Base-by-base conservation (phyloP, 2,888 invertebrate species). In the Parasteatoda lunata region DNA sequence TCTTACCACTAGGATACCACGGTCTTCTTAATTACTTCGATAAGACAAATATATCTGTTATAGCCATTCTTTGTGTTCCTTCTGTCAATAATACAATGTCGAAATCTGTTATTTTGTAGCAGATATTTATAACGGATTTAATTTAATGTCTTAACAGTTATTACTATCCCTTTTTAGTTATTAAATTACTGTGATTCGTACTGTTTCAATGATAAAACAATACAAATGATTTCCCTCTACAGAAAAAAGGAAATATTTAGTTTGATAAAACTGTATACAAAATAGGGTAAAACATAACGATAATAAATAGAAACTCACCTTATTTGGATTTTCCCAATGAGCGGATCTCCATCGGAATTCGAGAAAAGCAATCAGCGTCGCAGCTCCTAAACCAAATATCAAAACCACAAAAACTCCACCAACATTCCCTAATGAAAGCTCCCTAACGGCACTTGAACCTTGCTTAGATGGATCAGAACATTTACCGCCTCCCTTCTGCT, bases 331-430 rank as follows among this genome's bases (percentile, higher is more conserved):
- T 70, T 97, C 97, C 78, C 97, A 96, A 93, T 97, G 97, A 91
- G 97, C 94, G 64, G 97, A 96, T 92, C 97, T 98, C 97, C 97
- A 97, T 47, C 97, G 96, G 92, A 98, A 98, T 92, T 98, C 98
- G 91, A 97, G 96, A 85, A 98, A 96, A n/a, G 98, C 97, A 90
- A 98, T 96, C 89, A 97, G 95, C 91, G 97, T 96, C 3, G 97
- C 97, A 69, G 97, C 95, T 4, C 96, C 96, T 95, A 96, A 95
- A 5, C 97, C 97, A 54, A 96, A 96, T 95, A 97, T 96, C 78
- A 98, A 94, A 0, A 98, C 97, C n/a, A 98, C 97, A 92, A 98
- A 98, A 3, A 98, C 97, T 6, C 98, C 98, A 66, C 98, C 98
- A 48, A 98, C 97, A 93, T 99, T 98, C 49, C 97, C 97, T 90